Evolutionary conservation across 64 coral and sea anemone genomes (phyloP).

Genomic region (Stichodactyla helianthus): DNA sequence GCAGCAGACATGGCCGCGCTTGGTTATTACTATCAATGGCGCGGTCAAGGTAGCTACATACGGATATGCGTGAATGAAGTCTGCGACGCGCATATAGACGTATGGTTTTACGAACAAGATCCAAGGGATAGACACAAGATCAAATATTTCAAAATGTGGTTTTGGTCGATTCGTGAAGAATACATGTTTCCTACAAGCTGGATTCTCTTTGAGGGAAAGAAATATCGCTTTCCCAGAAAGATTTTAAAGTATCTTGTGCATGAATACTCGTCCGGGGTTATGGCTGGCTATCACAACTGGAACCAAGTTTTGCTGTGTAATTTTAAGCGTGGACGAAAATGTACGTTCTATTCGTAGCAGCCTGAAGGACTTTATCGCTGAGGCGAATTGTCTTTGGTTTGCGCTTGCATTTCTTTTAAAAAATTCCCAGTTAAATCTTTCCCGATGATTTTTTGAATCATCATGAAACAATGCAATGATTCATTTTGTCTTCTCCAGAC

Average conservation of each 20-base stretch:
- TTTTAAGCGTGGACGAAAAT: slow-evolving; percentile 10
- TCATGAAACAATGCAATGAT: too few species aligned
- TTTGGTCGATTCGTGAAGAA: not conserved
- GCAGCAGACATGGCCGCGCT: not conserved
- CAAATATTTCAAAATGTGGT: not conserved
- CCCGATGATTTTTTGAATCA: too few species aligned
- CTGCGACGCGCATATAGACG: slow-evolving; percentile 27
- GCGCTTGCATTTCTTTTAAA: too few species aligned
- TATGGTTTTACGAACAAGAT: slow-evolving; percentile 2
- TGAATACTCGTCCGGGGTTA: slow-evolving; percentile 16
- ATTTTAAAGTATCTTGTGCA: not conserved
- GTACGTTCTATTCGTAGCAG: slow-evolving; percentile 7
- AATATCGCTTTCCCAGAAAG: slow-evolving; percentile 21
- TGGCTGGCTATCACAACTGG: slow-evolving; percentile 19
- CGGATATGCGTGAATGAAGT: not conserved
- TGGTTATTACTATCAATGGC: slow-evolving; percentile 1
- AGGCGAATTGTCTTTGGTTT: too few species aligned
- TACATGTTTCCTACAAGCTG: slow-evolving; percentile 8
- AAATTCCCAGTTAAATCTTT: too few species aligned
- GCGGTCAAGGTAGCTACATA: not conserved
- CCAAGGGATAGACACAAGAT: slow-evolving; percentile 1
- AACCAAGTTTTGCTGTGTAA: slow-evolving; percentile 22
- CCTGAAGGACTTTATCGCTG: too few species aligned
- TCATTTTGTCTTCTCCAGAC: too few species aligned
- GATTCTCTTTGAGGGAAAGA: slow-evolving; percentile 14